phyloP scores from a whole-genome alignment of 1,140 invertebrate genomes.

The Pteromalus puparum region DNA sequence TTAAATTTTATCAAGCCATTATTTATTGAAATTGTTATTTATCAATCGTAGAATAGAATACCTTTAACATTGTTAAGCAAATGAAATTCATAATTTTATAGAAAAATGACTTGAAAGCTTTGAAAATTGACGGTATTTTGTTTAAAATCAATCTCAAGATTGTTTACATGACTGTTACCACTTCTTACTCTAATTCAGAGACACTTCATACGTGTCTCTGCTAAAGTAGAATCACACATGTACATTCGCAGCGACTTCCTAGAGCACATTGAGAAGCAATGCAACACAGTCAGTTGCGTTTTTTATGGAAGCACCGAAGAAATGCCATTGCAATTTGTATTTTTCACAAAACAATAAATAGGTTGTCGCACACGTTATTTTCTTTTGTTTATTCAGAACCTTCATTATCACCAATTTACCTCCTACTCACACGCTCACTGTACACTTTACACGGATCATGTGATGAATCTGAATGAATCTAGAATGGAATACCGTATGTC shows the following conservation, averaged over 20 bases:
- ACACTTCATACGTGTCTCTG: conserved; percentile 33
- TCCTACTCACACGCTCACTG: conserved; percentile 9
- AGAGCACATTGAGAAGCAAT: conserved; percentile 17
- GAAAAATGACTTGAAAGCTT: not conserved
- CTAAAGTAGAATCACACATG: conserved; percentile 20
- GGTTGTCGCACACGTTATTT: conserved; percentile 62
- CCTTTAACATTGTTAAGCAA: not conserved
- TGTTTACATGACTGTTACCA: conserved; percentile 41
- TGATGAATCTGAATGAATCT: not conserved
- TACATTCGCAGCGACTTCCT: conserved; percentile 35
- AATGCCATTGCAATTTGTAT: conserved; percentile 50
- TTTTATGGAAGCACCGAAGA: conserved; percentile 29
- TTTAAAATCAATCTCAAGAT: conserved; percentile 16
- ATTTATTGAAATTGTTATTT: not conserved
- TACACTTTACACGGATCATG: not conserved
- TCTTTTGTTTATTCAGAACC: conserved; percentile 57
- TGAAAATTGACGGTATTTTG: conserved; percentile 34
- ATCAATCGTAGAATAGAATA: not conserved
- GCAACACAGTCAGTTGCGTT: conserved; percentile 17
- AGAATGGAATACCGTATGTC: not conserved
- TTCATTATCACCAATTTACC: conserved; percentile 31
- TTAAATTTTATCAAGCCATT: conserved; percentile 20
- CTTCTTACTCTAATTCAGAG: conserved; percentile 16
- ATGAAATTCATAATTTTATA: not conserved
- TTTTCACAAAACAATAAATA: conserved; percentile 63